A percentile compares a stretch with the other conserved stretches of the same genome.
Conservation (phyloP, 1,140 invertebrate genomes). For the Habropoda laboriosa region DNA sequence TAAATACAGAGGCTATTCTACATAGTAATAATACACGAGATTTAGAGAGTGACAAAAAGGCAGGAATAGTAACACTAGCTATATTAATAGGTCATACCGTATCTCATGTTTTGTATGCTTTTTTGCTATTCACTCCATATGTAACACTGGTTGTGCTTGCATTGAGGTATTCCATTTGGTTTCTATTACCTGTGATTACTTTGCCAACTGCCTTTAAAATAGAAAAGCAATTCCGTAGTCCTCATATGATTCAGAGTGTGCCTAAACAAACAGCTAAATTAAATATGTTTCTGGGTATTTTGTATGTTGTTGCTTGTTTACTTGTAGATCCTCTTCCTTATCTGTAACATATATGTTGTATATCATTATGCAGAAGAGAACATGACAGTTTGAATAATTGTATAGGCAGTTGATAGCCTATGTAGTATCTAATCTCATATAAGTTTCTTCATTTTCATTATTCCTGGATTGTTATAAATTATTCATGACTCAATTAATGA, state of each 20-base stretch:
- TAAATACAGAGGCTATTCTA: constrained; percentile 97
- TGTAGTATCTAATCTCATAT: neutral
- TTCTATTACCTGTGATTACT: constrained; percentile 93
- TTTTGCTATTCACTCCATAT: constrained; percentile 95
- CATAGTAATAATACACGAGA: constrained; percentile 97
- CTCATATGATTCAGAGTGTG: constrained; percentile 89
- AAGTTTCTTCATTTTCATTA: constrained; percentile 3
- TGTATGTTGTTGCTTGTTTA: constrained; percentile 91
- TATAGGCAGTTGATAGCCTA: constrained; percentile 30
- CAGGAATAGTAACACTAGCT: constrained; percentile 95
- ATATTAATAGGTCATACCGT: constrained; percentile 95
- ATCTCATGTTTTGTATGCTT: constrained; percentile 94
- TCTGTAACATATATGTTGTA: constrained; percentile 59
- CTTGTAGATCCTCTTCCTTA: constrained; percentile 78
- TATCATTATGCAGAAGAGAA: constrained; percentile 11
- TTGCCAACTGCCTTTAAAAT: constrained; percentile 93
- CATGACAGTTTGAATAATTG: neutral
- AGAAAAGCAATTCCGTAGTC: constrained; percentile 93
- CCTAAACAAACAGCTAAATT: constrained; percentile 94
- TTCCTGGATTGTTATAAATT: constrained; percentile 6
- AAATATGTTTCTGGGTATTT: constrained; percentile 94
- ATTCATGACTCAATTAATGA: neutral
- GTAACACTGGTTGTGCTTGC: constrained; percentile 93
- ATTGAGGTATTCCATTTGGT: constrained; percentile 92
- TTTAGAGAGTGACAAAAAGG: constrained; percentile 91